phyloP scores from a whole-genome alignment of 2,888 invertebrate genomes.

The Lasioglossum marginatum region DNA sequence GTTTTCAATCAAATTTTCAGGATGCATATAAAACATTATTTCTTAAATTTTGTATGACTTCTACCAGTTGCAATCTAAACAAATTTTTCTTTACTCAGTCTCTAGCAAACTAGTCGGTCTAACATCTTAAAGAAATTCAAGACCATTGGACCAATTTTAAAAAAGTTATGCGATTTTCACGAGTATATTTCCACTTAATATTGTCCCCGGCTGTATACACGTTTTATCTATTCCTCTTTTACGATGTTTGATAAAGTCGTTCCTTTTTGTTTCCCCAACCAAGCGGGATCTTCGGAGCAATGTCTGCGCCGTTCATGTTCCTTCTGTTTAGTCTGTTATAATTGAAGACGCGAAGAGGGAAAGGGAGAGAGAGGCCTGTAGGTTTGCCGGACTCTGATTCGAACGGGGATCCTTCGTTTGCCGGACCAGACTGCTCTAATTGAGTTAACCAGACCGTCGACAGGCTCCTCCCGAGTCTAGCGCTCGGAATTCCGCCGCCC shows the following conservation, averaged over 20 bases:
- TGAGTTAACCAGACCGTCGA: slow-evolving; percentile 25
- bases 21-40: too few species aligned
- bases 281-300: not conserved
- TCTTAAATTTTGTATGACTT: too few species aligned
- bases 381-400: slow-evolving; percentile 24
- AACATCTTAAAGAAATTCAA: too few species aligned
- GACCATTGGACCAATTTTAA: too few species aligned
- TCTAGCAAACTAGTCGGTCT: too few species aligned
- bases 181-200: too few species aligned
- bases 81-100: too few species aligned
- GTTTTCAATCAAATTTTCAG: too few species aligned
- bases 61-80: too few species aligned
- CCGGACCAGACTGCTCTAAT: slow-evolving; percentile 27
- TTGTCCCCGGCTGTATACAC: not conserved
- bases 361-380: slow-evolving; percentile 9
- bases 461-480: slow-evolving; percentile 21
- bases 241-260: not conserved
- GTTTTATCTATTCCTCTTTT: not conserved
- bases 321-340: slow-evolving; percentile 19
- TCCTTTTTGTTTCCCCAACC: not conserved
- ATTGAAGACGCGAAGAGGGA: slow-evolving; percentile 8
- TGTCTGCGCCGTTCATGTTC: slow-evolving; percentile 35
- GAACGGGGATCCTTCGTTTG: slow-evolving; percentile 33
- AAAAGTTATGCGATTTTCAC: too few species aligned
- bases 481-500: slow-evolving; percentile 13